These are phyloP conservation scores for Tanypteryx hageni DNA, from an alignment of 2,888 invertebrate genomes.

Conservation along the genomic window DNA sequence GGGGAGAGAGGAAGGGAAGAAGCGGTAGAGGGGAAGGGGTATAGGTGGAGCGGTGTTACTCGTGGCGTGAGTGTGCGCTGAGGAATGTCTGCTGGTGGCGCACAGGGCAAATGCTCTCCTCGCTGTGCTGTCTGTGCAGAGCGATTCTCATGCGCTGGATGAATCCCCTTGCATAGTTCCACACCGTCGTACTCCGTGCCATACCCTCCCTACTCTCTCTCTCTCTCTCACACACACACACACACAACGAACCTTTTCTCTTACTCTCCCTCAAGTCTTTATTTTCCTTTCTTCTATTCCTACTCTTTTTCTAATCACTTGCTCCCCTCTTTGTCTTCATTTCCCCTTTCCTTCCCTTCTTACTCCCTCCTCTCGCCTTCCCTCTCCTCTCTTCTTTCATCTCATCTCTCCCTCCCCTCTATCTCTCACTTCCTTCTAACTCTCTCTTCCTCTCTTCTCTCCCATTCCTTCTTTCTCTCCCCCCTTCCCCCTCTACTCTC, in stretches of 20 bases:
- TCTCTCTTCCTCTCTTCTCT: too few relatives aligned
- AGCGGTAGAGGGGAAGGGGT: too few relatives aligned
- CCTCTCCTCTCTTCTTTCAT: too few relatives aligned
- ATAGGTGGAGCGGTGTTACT: too few relatives aligned
- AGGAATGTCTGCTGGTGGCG: neutral
- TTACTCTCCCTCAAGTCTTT: too few relatives aligned
- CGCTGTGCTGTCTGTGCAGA: neutral
- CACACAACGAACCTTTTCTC: neutral
- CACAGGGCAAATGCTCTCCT: neutral
- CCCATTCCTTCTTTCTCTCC: too few relatives aligned
- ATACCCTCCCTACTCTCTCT: neutral
- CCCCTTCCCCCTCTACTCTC: too few relatives aligned
- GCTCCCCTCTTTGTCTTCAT: too few relatives aligned
- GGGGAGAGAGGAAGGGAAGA: neutral
- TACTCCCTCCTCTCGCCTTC: neutral
- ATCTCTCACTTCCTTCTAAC: too few relatives aligned
- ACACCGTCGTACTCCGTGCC: neutral
- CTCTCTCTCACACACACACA: neutral
- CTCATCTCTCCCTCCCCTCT: too few relatives aligned
- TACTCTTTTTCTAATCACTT: too few relatives aligned
- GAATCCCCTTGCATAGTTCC: constrained; percentile 1
- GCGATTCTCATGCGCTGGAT: neutral
- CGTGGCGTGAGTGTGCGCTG: neutral
- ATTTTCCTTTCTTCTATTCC: too few relatives aligned
- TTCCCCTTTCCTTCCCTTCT: neutral